Percentiles rank a stretch among this genome's conserved stretches.
phyloP scores from a whole-genome alignment of 2,888 invertebrate species.

The Mesodorylaimus sp. region DNA sequence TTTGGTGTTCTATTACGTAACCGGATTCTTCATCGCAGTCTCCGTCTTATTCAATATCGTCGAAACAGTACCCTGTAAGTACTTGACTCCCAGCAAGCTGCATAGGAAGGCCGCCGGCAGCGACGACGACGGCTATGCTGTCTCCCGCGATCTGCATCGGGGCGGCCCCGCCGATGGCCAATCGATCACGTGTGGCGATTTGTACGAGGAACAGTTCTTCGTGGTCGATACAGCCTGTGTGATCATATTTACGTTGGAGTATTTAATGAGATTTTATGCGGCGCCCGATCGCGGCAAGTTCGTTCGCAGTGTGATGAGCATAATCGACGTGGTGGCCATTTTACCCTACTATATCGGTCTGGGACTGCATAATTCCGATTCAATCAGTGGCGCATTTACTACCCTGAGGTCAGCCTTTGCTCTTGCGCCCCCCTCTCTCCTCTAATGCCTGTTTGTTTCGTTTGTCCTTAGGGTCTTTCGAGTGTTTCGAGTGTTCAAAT shows the following conservation, averaged over 20 bases:
- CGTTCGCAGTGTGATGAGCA: conserved; percentile 92
- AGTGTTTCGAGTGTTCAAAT: conserved; percentile 99
- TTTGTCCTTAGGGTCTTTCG: conserved; percentile 97
- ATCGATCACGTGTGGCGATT: conserved; percentile 66
- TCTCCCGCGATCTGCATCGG: too few species aligned
- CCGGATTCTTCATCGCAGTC: conserved; percentile 97
- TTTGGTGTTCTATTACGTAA: conserved; percentile 98
- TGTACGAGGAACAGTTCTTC: conserved; percentile 61
- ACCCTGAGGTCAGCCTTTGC: neutral
- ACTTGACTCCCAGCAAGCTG: conserved; percentile 45
- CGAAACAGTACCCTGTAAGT: conserved; percentile 85
- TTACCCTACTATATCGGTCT: conserved; percentile 96
- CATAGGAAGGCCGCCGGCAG: neutral
- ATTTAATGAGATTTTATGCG: conserved; percentile 72
- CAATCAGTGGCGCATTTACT: too few species aligned
- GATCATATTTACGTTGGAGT: conserved; percentile 98
- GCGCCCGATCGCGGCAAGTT: conserved; percentile 97
- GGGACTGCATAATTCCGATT: conserved; percentile 43
- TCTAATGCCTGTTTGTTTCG: too few species aligned
- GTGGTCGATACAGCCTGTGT: conserved; percentile 99
- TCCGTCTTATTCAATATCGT: conserved; percentile 98
- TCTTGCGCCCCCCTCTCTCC: neutral
- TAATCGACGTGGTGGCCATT: conserved; percentile 98
- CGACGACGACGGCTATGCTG: too few species aligned
- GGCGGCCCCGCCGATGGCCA: neutral